These are phyloP conservation scores for Sebastes wilsoni DNA, from an alignment of 2,797 vertebrate species.

Conservation along the genomic window DNA sequence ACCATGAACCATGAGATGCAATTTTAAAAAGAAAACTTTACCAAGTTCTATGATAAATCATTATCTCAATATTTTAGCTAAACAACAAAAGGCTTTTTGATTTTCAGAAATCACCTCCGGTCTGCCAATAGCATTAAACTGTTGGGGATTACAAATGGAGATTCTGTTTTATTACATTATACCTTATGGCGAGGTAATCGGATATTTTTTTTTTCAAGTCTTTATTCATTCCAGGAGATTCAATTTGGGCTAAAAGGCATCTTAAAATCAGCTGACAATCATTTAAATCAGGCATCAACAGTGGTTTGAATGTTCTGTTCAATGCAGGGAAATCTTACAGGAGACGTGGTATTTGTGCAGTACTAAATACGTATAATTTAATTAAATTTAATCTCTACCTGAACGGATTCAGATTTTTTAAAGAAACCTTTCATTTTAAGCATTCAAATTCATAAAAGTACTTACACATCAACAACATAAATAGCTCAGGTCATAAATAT, in stretches of 20 bases:
- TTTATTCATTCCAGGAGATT: slow-evolving; percentile 24
- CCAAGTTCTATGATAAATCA: slow-evolving; percentile 4
- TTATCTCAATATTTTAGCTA: not conserved
- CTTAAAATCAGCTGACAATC: slow-evolving; percentile 19
- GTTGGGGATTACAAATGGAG: slow-evolving; percentile 36
- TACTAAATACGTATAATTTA: not conserved
- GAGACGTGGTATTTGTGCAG: fast-evolving
- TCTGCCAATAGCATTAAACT: slow-evolving; percentile 22
- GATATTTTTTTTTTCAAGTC: slow-evolving; percentile 20
- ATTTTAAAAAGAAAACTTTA: slow-evolving; percentile 7
- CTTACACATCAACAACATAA: not conserved
- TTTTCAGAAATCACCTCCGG: slow-evolving; percentile 1
- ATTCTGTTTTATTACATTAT: slow-evolving; percentile 38
- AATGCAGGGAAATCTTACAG: not conserved
- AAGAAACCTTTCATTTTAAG: not conserved
- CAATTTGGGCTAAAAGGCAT: slow-evolving; percentile 27
- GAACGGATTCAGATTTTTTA: not conserved
- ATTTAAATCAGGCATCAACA: slow-evolving; percentile 7
- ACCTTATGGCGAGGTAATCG: slow-evolving; percentile 47
- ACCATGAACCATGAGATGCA: not conserved
- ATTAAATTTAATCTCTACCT: not conserved
- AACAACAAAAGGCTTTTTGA: not conserved
- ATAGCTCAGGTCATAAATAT: slow-evolving; percentile 24
- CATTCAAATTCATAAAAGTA: not conserved
- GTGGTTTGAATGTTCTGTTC: not conserved